Evolutionary conservation across 2,797 vertebrate species (phyloP), one percentile per base, ranked within the genome.

Genomic region (Notolabrus celidotus): DNA sequence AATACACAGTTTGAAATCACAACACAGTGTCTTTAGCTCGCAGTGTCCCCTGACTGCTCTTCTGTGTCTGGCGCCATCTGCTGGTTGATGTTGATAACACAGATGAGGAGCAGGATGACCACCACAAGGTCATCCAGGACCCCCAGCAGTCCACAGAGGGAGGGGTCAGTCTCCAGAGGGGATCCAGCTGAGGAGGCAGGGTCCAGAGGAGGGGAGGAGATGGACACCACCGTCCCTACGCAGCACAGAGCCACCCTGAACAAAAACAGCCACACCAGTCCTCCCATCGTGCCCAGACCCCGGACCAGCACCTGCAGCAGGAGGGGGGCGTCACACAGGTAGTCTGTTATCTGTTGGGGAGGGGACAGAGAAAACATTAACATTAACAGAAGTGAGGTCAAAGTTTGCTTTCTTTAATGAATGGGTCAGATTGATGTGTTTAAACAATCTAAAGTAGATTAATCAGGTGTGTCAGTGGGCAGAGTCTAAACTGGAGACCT

Each of bases 71-170:
- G 87, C 17, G 53, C 88, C 70, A 95, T 93, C 82, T 95, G 94
- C 85, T 95, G 95, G 79, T 92, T 94, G 68, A 94, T 93, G 71
- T 95, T 96, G 71, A 96, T 90, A 45, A 94, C 82, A 19, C 92
- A 95, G 78, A 92, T 94, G 4, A 96, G 86, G 43, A 97, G 92
- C 70, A 96, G 91, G 53, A 95, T 84, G 54, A 96, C 92, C 68
- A 95, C 94, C 54, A 94, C 92, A 1, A 89, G 87, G 75, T 96
- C 95, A 33, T 96, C 96, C 52, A 95, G 82, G 34, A 92, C 80
- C 52, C 92, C 94, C 71, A 94, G 88, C 11, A 92, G 90, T 38
- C 94, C 91, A 2, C 91, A 92, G 55, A 95, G 84, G 45, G 94
- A 92, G 10, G 90, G 85, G 65, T 92, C 82, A 0, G 79, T 66